Conservation (phyloP, 2,888 invertebrate genomes). For the Tetragonula carbonaria region DNA sequence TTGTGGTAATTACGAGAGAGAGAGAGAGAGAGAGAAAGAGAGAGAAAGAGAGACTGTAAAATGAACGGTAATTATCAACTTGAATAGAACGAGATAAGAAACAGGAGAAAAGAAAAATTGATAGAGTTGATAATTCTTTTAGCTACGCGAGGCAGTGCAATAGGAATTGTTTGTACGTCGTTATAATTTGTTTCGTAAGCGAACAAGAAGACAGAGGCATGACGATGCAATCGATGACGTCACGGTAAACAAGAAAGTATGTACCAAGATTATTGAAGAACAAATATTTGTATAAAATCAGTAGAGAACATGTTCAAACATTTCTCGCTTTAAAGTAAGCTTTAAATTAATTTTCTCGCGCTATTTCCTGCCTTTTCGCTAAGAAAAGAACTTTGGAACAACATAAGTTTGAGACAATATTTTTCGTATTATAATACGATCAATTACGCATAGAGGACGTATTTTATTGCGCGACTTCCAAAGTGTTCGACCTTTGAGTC, state of each 20-base stretch:
- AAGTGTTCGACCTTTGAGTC: constrained; percentile 53
- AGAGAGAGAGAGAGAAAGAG: neutral
- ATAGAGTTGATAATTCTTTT: constrained; percentile 1
- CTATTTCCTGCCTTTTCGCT: neutral
- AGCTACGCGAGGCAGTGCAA: neutral
- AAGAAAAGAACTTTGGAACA: neutral
- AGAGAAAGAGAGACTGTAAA: neutral
- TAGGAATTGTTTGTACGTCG: constrained; percentile 7
- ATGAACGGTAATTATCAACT: neutral
- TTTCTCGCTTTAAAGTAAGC: too few relatives aligned
- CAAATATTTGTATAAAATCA: constrained; percentile 10
- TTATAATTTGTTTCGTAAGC: constrained; percentile 21
- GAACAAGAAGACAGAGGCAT: neutral
- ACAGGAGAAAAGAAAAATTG: neutral
- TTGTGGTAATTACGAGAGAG: neutral
- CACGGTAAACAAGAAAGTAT: constrained; percentile 25
- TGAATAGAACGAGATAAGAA: neutral
- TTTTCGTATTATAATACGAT: neutral
- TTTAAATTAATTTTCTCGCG: neutral
- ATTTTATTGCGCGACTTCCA: constrained; percentile 19
- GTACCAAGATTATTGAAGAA: neutral
- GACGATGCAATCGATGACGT: constrained; percentile 3
- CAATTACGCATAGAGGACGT: too few relatives aligned
- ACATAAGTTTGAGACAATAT: neutral
- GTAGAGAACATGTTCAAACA: neutral